Evolutionary conservation across 2,797 vertebrate genomes (phyloP).

Genomic region (Hypotaenidia okinawae): DNA sequence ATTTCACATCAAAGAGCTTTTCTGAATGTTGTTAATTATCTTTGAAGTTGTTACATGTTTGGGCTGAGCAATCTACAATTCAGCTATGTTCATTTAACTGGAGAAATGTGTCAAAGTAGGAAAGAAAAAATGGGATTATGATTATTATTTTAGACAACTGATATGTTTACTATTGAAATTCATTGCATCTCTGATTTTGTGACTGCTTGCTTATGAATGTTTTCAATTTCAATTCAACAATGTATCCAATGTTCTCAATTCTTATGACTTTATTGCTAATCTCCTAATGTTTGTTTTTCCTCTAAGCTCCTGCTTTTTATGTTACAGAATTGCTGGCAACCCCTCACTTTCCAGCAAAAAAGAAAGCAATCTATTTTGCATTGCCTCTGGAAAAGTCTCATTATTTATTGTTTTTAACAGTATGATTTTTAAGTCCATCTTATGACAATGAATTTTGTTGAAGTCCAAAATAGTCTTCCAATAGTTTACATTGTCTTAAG

Average conservation of each 20-base stretch:
- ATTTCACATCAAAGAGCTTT: constrained; percentile 46
- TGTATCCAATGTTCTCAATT: neutral
- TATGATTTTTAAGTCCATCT: neutral
- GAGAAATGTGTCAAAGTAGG: neutral
- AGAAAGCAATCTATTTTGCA: neutral
- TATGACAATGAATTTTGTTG: neutral
- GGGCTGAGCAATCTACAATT: neutral
- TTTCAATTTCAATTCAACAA: too few relatives aligned
- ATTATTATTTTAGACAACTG: neutral
- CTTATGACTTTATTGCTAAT: neutral
- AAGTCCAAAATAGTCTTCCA: neutral
- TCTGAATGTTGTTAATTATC: constrained; percentile 36
- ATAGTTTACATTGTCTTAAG: neutral
- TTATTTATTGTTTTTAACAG: neutral
- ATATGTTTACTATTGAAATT: constrained; percentile 30
- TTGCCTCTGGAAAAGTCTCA: neutral
- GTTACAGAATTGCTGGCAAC: neutral
- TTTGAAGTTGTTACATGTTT: constrained; percentile 36
- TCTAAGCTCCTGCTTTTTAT: neutral
- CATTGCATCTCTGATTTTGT: constrained; percentile 9
- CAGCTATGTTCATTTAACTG: neutral
- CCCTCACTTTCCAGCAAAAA: neutral
- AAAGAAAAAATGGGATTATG: constrained; percentile 41
- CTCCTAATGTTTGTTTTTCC: constrained; percentile 7
- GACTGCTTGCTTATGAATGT: constrained; percentile 4